These are phyloP conservation scores for Pseudorasbora parva DNA, from an alignment of 2,113 vertebrate species.

Conservation along the genomic window DNA sequence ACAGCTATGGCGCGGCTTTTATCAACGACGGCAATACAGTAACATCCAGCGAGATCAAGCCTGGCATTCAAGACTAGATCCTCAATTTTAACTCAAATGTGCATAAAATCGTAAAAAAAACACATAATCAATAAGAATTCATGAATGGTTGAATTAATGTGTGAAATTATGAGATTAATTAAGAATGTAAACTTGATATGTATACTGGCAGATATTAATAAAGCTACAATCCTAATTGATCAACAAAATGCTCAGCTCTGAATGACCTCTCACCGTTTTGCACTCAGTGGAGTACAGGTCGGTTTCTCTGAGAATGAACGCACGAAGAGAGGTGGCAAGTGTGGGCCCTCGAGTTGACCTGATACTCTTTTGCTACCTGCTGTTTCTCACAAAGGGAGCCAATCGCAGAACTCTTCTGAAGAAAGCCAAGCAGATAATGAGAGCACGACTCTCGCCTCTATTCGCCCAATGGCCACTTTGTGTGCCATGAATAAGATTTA, in stretches of 20 bases:
- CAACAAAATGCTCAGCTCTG: background rate
- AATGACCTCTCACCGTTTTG: conserved; percentile 44
- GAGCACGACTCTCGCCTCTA: conserved; percentile 73
- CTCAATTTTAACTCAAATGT: background rate
- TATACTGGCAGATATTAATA: conserved; percentile 22
- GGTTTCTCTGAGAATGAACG: conserved; percentile 61
- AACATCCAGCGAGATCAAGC: conserved; percentile 54
- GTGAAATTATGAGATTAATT: background rate
- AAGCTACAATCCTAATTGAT: conserved; percentile 55
- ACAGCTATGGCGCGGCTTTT: conserved; percentile 37
- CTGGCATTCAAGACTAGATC: conserved; percentile 28
- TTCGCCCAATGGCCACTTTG: conserved; percentile 71
- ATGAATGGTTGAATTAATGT: background rate
- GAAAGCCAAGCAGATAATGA: conserved; percentile 77
- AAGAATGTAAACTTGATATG: conserved; percentile 52
- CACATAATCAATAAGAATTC: background rate
- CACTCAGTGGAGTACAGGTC: conserved; percentile 55
- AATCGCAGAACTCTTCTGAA: conserved; percentile 65
- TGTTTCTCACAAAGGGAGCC: conserved; percentile 75
- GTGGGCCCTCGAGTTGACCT: conserved; percentile 75
- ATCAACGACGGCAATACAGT: conserved; percentile 52
- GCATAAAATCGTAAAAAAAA: background rate
- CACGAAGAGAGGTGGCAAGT: conserved; percentile 58
- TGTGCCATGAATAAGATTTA: conserved; percentile 79
- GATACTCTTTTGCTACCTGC: conserved; percentile 77